phyloP scores from a whole-genome alignment of 2,888 invertebrate species.

The Colostygia pectinataria region DNA sequence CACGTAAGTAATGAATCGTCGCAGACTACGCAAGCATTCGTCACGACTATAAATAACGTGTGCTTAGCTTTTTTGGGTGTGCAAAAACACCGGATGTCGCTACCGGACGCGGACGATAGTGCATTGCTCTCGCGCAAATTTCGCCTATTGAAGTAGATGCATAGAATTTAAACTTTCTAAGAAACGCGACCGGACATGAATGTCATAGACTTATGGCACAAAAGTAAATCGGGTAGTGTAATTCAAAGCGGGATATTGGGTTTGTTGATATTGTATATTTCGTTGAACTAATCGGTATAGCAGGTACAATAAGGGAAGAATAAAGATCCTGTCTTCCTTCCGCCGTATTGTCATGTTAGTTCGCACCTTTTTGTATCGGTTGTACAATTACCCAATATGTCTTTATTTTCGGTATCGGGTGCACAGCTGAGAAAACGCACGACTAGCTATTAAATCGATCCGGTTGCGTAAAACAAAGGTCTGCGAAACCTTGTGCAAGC shows the following conservation, averaged over 20 bases:
- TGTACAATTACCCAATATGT: conserved; percentile 50
- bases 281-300: conserved; percentile 38
- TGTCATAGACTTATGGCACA: conserved; percentile 64
- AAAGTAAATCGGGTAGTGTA: conserved; percentile 57
- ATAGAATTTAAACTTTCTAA: conserved; percentile 43
- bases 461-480: conserved; percentile 83
- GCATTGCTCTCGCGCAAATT: conserved; percentile 67
- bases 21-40: conserved; percentile 65
- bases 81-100: conserved; percentile 78
- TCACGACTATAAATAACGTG: conserved; percentile 77
- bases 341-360: conserved; percentile 44
- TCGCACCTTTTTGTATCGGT: conserved; percentile 37
- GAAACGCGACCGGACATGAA: conserved; percentile 65
- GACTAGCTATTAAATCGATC: conserved; percentile 81
- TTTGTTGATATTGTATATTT: conserved; percentile 33
- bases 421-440: conserved; percentile 77
- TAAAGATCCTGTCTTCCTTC: conserved; percentile 47
- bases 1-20: conserved; percentile 68
- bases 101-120: conserved; percentile 74
- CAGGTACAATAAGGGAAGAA: conserved; percentile 52
- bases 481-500: conserved; percentile 82
- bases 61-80: conserved; percentile 81
- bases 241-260: conserved; percentile 26
- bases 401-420: conserved; percentile 57
- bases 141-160: conserved; percentile 43